Evolutionary conservation across 2,888 invertebrate genomes (phyloP).

Genomic region (Hipparchia semele): DNA sequence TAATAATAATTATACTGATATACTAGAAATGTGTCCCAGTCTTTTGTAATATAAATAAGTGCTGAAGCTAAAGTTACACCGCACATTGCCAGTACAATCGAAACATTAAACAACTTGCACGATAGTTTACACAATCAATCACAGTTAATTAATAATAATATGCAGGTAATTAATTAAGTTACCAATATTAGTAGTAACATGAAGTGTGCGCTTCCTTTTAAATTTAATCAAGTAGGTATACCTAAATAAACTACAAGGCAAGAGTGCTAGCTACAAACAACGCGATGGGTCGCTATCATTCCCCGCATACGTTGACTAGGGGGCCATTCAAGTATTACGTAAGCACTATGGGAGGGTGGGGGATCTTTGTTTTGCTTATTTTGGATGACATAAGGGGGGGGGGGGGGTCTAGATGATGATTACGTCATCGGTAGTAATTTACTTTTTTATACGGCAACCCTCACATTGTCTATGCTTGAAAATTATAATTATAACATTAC

Average conservation of each 20-base stretch:
- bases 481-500: no score
- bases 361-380: no score
- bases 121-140: conserved; percentile 22
- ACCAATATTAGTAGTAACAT: conserved; percentile 15
- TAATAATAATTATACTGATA: conserved; percentile 22
- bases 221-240: conserved; percentile 8
- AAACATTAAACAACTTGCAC: conserved; percentile 11
- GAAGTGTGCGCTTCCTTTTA: conserved; percentile 28
- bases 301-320: no score
- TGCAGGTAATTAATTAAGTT: conserved; percentile 12
- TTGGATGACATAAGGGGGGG: no score
- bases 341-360: no score
- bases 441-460: no score
- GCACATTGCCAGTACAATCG: conserved; percentile 17
- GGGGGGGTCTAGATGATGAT: no score
- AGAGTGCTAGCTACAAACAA: no score
- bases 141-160: conserved; percentile 24
- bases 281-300: no score
- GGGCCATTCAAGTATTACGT: no score
- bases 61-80: conserved; percentile 19
- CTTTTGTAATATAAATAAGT: conserved; percentile 22
- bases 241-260: background rate
- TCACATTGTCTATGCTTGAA: no score
- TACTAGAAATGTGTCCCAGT: conserved; percentile 26
- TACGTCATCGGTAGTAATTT: no score